phyloP scores from a whole-genome alignment of 2,113 vertebrate genomes.

The Hirundichthys speculiger region DNA sequence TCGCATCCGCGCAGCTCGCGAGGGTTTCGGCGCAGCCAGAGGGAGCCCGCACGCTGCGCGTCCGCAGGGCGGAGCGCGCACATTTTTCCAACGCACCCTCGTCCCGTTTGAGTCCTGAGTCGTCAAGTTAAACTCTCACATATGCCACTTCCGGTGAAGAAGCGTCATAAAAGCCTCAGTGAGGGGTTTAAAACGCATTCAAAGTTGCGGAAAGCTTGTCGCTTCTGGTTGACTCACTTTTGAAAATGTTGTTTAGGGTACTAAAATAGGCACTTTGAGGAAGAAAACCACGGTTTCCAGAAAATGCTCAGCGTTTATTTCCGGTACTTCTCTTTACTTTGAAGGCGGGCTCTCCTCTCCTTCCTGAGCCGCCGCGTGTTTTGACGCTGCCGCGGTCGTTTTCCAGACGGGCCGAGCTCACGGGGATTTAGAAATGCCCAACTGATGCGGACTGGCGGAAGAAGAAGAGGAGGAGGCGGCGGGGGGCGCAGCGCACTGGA shows the following conservation, averaged over 20 bases:
- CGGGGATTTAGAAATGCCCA: constrained; percentile 64
- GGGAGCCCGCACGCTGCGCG: constrained; percentile 66
- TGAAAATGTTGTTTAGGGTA: background rate
- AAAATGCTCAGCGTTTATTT: background rate
- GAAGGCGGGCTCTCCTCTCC: constrained; percentile 19
- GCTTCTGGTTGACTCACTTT: background rate
- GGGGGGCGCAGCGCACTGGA: constrained; percentile 43
- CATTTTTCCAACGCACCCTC: constrained; percentile 50
- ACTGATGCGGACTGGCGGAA: constrained; percentile 72
- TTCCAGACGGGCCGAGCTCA: constrained; percentile 55
- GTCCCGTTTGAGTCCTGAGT: constrained; percentile 10
- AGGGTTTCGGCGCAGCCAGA: constrained; percentile 57
- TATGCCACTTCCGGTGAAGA: background rate
- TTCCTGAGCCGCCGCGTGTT: constrained; percentile 34
- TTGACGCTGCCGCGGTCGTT: constrained; percentile 35
- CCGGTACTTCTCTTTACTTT: constrained; percentile 43
- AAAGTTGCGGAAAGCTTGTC: background rate
- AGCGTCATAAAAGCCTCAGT: background rate
- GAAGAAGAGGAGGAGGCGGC: constrained; percentile 47
- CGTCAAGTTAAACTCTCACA: constrained; percentile 9
- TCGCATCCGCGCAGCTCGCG: background rate
- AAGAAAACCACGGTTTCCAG: background rate
- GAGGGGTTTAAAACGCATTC: too few species aligned
- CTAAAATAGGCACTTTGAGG: background rate
- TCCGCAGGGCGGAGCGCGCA: constrained; percentile 47